Base-by-base conservation (phyloP, 2,113 vertebrate species). In the Microcebus tavaratra region DNA sequence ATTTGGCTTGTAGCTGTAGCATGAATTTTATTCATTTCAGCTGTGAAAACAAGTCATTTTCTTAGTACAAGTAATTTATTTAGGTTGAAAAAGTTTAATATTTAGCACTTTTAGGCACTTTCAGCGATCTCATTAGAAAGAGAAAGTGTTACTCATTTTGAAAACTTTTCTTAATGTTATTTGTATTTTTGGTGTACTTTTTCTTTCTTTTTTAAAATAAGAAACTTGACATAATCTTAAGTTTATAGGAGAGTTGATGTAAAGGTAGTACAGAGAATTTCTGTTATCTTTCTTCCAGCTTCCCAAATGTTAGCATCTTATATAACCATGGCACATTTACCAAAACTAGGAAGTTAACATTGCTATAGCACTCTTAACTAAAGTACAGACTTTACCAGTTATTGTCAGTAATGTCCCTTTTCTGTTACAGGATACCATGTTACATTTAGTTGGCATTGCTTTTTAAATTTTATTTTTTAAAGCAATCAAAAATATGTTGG, bases 381-480 rank as follows among this genome's bases (percentile, higher is more conserved):
- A 79, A 82, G 53, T 59, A 63, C 55, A 80, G 42, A 21, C 17
- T 81, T 65, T 0, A 29, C 75, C 18, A 25, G 3, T 27, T 68
- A 67, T 72, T 90, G 90, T 75, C 36, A 78, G 31, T 83, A 59
- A 42, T 21, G 29, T 80, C 67, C 12, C 25, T 81, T 88, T 83
- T 72, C 75, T 57, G 3, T 87, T 70, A 59, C 34, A 73, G 73
- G 27, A 73, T 57, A 42, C 59, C 13, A 42, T 34, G 36, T 36
- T 95, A 27, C 50, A 50, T 82, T 55, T 59, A 76, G 50, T 17
- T 48, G 31, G 13, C 45, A 8, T 76, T 79, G 36, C 2, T 80
- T 88, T 82, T 78, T 50, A 95, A 34, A n/a, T 48, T 88, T 93
- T 92, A 31, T 88, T 72, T 95, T 91, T 85, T 12, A 76, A 88